Evolutionary conservation across 2,797 vertebrate species (phyloP), one percentile per base, ranked within the genome.

Genomic region (Spinibarbus caldwelli): DNA sequence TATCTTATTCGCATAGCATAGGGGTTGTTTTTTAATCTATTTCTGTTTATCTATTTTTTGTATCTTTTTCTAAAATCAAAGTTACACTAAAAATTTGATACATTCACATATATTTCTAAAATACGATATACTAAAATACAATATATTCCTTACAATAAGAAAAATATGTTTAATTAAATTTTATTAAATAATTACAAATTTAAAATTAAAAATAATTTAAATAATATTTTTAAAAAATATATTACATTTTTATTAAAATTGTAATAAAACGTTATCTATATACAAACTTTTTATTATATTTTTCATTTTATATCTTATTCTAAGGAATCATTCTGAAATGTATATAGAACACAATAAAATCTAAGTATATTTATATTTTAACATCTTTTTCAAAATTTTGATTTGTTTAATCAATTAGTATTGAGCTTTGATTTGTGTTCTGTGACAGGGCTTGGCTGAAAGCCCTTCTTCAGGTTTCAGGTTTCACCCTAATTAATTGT

Each of bases 401-500:
- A 62, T n/a, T 62, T 29, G 59, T 62, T 29, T 12, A 62, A 29
- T 2, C 5, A 62, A 29, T 62, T 62, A 62, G 26, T 62, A 29
- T 14, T n/a, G n/a, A n/a, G n/a, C 6, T 73, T 34, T 64, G 41
- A 47, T 72, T 59, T 1, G 54, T 64, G 45, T 19, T 15, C 10
- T 34, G 29, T 80, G 15, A 31, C 10, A 12, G 29, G 7, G 1
- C 81, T 64, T 75, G 43, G 12, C 70, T 23, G 7, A 43, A 45
- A 31, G 71, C 31, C n/a, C 43, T 9, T 11, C 14, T 5, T 76
- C 45, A 76, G 12, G 29, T 71, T 57, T 57, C 45, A 71, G 3
- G 12, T 84, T 31, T 78, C 57, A 77, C 15, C 23, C 36, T 68
- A 57, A 68, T 78, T 23, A 68, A 49, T 23, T 84, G 82, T 77